phyloP scores from a whole-genome alignment of 2,888 invertebrate species.

The Agrotis exclamationis region DNA sequence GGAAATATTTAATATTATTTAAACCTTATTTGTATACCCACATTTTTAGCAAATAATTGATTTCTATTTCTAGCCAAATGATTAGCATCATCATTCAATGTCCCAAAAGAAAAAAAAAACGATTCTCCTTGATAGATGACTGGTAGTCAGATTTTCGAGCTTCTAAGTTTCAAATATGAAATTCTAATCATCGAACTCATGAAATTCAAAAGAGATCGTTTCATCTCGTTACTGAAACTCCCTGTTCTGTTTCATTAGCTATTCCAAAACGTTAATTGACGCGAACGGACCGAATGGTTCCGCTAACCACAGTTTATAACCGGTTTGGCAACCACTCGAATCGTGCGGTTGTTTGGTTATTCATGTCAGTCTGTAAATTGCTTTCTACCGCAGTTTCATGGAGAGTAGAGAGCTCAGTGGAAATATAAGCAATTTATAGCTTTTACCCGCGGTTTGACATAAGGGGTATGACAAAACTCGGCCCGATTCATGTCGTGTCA shows the following conservation, averaged over 20 bases:
- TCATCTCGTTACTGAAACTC: constrained; percentile 5
- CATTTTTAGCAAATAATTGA: too few species aligned
- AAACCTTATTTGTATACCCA: too few species aligned
- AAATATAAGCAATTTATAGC: too few species aligned
- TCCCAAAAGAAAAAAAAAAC: too few species aligned
- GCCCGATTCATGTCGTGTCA: too few species aligned
- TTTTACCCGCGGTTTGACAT: too few species aligned
- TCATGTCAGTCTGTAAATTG: constrained; percentile 33
- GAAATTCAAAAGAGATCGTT: constrained; percentile 17
- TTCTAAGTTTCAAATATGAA: constrained; percentile 4
- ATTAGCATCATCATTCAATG: too few species aligned
- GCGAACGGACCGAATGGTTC: background rate
- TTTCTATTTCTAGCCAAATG: too few species aligned
- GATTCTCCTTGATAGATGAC: too few species aligned
- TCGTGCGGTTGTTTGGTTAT: constrained; percentile 6
- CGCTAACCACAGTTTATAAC: constrained; percentile 12
- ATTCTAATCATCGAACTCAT: constrained; percentile 9
- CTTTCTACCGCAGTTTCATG: constrained; percentile 17
- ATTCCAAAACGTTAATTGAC: constrained; percentile 32
- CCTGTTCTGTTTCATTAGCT: constrained; percentile 14
- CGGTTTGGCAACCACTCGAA: constrained; percentile 12
- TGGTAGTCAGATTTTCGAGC: too few species aligned
- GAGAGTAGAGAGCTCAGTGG: background rate
- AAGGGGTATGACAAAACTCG: too few species aligned
- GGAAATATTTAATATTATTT: too few species aligned